Base-by-base conservation (phyloP, 2,113 vertebrate genomes). In the Dinomys branickii region DNA sequence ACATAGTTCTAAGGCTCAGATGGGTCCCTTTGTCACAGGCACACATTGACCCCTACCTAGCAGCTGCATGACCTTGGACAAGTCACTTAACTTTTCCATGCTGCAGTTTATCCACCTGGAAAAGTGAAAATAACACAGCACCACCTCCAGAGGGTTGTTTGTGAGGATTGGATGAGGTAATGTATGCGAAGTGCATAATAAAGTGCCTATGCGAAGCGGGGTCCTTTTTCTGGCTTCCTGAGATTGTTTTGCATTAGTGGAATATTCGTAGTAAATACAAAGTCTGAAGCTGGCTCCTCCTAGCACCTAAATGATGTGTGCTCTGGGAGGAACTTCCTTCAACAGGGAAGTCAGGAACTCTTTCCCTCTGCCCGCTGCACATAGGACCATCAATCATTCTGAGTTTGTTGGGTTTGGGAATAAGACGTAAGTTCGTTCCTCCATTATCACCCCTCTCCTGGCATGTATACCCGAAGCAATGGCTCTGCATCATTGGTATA, bases 61-160 rank as follows among this genome's bases (percentile, higher is more conserved):
- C 71, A 67, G 78, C 94, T 85, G 12, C 4, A 24, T 85, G 89
- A 91, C 89, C 89, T 96, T 73, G 77, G 75, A 17, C 30, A 24
- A 50, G 30, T 85, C 24, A 0, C 35, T 59, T 83, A 56, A 50
- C 77, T n/a, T 69, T 73, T 41, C 22, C 8, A 0, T 78, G 35
- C n/a, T 47, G 28, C 26, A 4, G 47, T 47, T 59, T 91, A 28
- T 59, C 94, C 52, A 12, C 61, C n/a, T 47, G 7, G 38, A 85
- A 90, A 94, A 71, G 81, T 41, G 63, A 59, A 69, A 90, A 77
- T 44, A 89, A 52, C 38, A 88, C 24, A 17, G 80, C 33, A 38
- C 11, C 52, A 30, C 44, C n/a, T 73, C 63, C 52, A 26, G 14
- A n/a, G 67, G 52, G 30, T 24, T 22, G 14, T 44, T 65, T 81